phyloP scores from a whole-genome alignment of 2,888 invertebrate species.

The Anoplius nigerrimus region DNA sequence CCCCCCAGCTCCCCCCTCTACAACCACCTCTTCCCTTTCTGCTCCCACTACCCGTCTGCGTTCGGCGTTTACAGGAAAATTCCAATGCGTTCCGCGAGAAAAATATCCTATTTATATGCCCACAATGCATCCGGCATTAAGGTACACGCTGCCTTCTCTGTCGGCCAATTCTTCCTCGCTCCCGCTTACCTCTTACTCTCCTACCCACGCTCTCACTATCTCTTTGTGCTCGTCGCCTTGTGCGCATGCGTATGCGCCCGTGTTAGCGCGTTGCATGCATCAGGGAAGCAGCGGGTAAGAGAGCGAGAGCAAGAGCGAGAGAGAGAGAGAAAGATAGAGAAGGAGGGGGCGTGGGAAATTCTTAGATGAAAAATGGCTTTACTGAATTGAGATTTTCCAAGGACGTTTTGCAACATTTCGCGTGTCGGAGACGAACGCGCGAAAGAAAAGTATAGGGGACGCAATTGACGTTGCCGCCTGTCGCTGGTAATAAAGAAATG shows the following conservation, averaged over 20 bases:
- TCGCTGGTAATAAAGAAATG: no score
- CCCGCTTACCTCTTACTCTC: background rate
- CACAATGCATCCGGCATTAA: constrained; percentile 31
- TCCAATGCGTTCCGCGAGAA: constrained; percentile 14
- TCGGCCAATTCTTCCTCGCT: background rate
- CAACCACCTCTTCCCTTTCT: background rate
- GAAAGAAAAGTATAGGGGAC: no score
- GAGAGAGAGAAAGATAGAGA: no score
- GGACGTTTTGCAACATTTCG: background rate
- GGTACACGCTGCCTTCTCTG: background rate
- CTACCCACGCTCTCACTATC: background rate
- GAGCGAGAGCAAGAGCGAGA: no score
- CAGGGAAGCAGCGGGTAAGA: background rate
- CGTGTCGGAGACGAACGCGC: no score
- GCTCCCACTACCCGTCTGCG: background rate
- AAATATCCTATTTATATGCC: constrained; percentile 58
- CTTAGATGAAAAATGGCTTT: background rate
- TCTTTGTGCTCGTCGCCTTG: background rate
- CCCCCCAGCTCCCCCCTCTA: background rate
- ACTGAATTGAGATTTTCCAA: background rate
- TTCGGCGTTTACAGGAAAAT: constrained; percentile 28
- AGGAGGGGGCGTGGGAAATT: background rate
- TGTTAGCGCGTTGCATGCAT: background rate
- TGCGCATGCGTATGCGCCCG: background rate
- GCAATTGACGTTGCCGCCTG: no score